Conservation (phyloP, 2,113 vertebrate species). For the Cyanistes caeruleus region DNA sequence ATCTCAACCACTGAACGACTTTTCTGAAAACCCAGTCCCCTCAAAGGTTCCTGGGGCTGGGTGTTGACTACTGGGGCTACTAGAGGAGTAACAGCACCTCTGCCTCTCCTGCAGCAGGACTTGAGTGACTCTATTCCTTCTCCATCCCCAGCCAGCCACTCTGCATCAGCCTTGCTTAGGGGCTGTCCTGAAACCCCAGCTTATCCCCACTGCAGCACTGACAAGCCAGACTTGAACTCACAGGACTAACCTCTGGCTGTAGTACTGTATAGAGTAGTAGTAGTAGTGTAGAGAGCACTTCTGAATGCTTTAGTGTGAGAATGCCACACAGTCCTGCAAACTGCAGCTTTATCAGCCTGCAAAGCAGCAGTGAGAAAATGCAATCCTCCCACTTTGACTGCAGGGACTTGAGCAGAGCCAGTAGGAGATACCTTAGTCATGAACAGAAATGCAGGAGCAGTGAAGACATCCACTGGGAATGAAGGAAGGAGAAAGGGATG, state of each 20-base stretch:
- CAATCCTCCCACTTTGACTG: not conserved
- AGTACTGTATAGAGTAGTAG: too few species aligned
- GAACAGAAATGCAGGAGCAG: not conserved
- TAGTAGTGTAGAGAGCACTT: not conserved
- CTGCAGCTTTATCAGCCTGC: not conserved
- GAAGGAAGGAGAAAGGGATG: not conserved
- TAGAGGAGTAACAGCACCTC: not conserved
- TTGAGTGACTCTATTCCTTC: fast-evolving
- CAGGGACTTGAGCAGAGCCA: not conserved
- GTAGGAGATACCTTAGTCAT: not conserved
- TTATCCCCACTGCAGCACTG: not conserved
- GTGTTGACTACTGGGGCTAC: not conserved
- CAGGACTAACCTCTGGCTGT: not conserved
- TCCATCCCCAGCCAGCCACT: not conserved
- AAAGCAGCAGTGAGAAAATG: not conserved
- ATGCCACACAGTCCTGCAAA: not conserved
- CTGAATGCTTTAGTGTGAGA: not conserved
- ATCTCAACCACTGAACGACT: fast-evolving
- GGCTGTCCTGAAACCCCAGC: not conserved
- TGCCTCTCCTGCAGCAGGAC: not conserved
- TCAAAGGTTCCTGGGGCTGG: fast-evolving
- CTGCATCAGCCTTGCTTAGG: not conserved
- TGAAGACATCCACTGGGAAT: not conserved
- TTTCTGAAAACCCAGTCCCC: not conserved
- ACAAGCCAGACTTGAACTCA: not conserved